phyloP scores from a whole-genome alignment of 2,797 vertebrate species.

The Selene dorsalis region DNA sequence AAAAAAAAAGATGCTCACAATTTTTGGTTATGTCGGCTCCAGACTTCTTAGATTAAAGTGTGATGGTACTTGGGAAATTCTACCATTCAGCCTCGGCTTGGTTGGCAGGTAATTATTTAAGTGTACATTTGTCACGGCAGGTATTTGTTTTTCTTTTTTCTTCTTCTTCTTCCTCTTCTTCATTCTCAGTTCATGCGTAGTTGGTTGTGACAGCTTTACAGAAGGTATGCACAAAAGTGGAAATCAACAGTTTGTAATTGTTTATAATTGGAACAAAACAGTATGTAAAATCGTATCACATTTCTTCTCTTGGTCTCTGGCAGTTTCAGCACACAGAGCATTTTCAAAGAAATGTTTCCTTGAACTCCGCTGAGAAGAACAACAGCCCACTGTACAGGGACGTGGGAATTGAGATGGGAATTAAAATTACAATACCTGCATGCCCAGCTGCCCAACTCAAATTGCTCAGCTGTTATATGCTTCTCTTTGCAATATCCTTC shows the following conservation, averaged over 20 bases:
- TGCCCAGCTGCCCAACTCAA: constrained; percentile 78
- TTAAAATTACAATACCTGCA: constrained; percentile 83
- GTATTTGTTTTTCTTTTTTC: constrained; percentile 36
- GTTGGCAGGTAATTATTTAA: constrained; percentile 41
- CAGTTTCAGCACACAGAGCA: constrained; percentile 44
- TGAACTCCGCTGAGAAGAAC: constrained; percentile 68
- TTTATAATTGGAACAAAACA: constrained; percentile 51
- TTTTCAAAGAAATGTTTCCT: constrained; percentile 60
- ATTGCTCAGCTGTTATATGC: constrained; percentile 80
- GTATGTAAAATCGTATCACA: constrained; percentile 36
- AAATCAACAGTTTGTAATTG: constrained; percentile 31
- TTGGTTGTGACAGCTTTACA: constrained; percentile 30
- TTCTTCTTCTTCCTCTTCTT: constrained; percentile 19
- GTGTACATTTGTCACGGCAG: constrained; percentile 10
- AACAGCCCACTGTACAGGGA: constrained; percentile 64
- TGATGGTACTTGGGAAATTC: constrained; percentile 19
- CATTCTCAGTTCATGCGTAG: not conserved
- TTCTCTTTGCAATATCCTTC: constrained; percentile 81
- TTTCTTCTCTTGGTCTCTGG: constrained; percentile 19
- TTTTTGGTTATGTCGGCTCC: constrained; percentile 43
- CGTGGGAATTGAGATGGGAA: constrained; percentile 76
- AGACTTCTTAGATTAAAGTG: constrained; percentile 31
- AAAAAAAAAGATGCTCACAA: constrained; percentile 8
- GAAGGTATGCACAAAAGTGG: constrained; percentile 12
- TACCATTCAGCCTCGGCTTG: not conserved